phyloP scores from a whole-genome alignment of 2,797 vertebrate genomes.

The Lutjanus argentimaculatus region DNA sequence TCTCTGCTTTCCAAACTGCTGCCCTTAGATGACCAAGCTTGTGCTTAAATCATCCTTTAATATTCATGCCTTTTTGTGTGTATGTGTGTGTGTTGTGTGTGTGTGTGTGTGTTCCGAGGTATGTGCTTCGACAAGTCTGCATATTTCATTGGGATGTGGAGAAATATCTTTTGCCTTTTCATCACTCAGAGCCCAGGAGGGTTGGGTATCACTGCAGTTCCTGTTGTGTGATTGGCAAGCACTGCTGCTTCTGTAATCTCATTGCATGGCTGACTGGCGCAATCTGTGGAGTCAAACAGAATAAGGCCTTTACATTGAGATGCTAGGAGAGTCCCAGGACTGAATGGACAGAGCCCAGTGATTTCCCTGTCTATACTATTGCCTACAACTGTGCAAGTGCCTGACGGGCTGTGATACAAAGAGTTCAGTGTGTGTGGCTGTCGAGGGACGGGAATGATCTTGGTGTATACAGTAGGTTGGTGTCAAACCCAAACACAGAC shows the following conservation, averaged over 20 bases:
- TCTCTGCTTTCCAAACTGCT: slow-evolving; percentile 20
- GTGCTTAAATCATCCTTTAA: slow-evolving; percentile 28
- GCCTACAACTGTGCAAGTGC: slow-evolving; percentile 41
- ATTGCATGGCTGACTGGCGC: slow-evolving; percentile 67
- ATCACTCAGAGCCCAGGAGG: slow-evolving; percentile 59
- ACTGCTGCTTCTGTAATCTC: slow-evolving; percentile 67
- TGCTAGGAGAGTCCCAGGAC: slow-evolving; percentile 66
- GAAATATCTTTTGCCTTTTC: slow-evolving; percentile 47
- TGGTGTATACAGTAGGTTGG: slow-evolving; percentile 39
- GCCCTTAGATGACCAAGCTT: slow-evolving; percentile 40
- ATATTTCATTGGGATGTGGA: slow-evolving; percentile 45
- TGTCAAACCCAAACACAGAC: slow-evolving; percentile 60
- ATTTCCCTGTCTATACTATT: slow-evolving; percentile 65
- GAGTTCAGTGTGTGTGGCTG: slow-evolving; percentile 77
- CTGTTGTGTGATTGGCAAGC: slow-evolving; percentile 78
- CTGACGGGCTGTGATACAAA: slow-evolving; percentile 72
- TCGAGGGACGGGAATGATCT: slow-evolving; percentile 41
- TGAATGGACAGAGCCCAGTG: slow-evolving; percentile 68
- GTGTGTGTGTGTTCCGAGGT: background rate
- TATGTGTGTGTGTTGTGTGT: background rate
- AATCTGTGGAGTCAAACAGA: slow-evolving; percentile 75
- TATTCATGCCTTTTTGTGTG: background rate
- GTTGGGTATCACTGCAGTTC: slow-evolving; percentile 59
- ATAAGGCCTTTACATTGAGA: slow-evolving; percentile 74
- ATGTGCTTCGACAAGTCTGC: slow-evolving; percentile 14